Evolutionary conservation across 1,140 invertebrate genomes (phyloP), one percentile per base, ranked within the genome.

Genomic region (Ctenoplectra terminalis): DNA sequence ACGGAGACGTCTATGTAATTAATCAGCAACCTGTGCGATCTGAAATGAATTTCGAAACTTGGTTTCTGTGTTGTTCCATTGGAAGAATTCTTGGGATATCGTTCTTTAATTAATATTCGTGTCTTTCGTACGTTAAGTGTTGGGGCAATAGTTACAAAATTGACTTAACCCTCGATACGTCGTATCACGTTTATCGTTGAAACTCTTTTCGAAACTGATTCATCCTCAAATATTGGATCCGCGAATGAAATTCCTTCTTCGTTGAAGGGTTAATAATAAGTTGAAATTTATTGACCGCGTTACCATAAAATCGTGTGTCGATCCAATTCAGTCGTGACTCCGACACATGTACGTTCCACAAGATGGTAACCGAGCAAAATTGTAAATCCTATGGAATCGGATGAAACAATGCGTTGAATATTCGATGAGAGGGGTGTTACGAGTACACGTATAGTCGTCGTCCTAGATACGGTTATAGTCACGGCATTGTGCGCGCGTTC

Each of bases 401-500:
- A 63, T 64, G 85, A 80, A 77, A 82, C 70, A 37, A 26, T 54
- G 60, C 52, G 46, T 56, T 63, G 54, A 76, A 67, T 58, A 71
- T 70, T 60, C 64, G 64, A 78, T 69, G 75, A 71, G 66, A 58
- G 76, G 54, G 76, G 37, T 60, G 66, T 60, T 48, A 54, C 23
- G 58, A 48, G 29, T 17, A 20, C 31, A 13, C 26, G 13, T 37
- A n/a, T n/a, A 40, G 26, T 34, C 34, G 1, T 3, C 66, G 76
- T 73, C 69, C 77, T 54, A 80, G 77, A 80, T 80, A 80, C 77
- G 69, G 26, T 73, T 80, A 50, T 6, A 63, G 70, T 73, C 77
- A 73, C 69, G 56, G 77, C 56, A 50, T 43, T 50, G 76, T 61
- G 50, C 66, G 52, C 58, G 77, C 61, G 78, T 67, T 78, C 52